Conservation (phyloP, 2,888 invertebrate genomes). For the Scrobipalpa atriplicella region DNA sequence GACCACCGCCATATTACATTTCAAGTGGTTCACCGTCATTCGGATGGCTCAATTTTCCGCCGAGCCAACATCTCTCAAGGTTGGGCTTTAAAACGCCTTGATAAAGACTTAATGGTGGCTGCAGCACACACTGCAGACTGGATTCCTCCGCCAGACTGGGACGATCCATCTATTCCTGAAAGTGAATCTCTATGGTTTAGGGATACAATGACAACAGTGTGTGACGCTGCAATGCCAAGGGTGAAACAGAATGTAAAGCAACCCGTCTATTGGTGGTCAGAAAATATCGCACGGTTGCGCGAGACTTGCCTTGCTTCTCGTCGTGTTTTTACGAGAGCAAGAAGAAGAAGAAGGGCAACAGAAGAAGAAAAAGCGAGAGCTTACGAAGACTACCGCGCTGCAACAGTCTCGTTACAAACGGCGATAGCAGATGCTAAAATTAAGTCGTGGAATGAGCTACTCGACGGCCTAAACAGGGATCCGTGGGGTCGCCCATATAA, state of each 20-base stretch:
- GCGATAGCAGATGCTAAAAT: background rate
- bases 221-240: constrained; percentile 32
- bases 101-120: constrained; percentile 21
- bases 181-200: constrained; percentile 26
- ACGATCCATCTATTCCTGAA: constrained; percentile 10
- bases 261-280: background rate
- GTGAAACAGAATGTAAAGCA: background rate
- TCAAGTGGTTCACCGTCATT: constrained; percentile 10
- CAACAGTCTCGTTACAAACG: background rate
- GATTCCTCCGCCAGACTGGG: background rate
- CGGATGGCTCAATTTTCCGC: background rate
- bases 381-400: background rate
- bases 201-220: constrained; percentile 30
- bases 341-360: constrained; percentile 1
- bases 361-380: background rate
- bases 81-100: constrained; percentile 29
- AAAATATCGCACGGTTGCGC: background rate
- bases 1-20: constrained; percentile 31
- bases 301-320: constrained; percentile 25
- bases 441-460: constrained; percentile 1
- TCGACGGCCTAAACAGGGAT: background rate
- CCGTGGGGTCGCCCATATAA: constrained; percentile 5
- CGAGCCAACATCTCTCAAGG: background rate
- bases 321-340: constrained; percentile 16
- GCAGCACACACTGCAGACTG: constrained; percentile 28